A percentile compares a stretch with the other conserved stretches of the same genome.
These are phyloP conservation scores for Parascotia fuliginaria DNA, from an alignment of 2,888 invertebrate genomes.

Conservation along the genomic window DNA sequence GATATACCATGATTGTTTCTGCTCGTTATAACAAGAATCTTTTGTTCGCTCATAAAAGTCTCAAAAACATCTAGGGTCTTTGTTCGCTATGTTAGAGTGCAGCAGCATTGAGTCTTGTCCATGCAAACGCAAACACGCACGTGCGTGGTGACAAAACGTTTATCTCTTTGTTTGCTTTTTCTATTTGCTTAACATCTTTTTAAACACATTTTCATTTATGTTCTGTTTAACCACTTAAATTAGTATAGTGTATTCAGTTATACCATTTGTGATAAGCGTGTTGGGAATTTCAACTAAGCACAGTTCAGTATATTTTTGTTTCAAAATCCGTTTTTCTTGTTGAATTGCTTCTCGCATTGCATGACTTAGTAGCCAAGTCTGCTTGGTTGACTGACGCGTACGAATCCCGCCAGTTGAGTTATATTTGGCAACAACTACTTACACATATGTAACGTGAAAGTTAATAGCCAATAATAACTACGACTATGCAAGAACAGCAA, in stretches of 20 bases:
- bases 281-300: slow-evolving; percentile 13
- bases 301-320: slow-evolving; percentile 14
- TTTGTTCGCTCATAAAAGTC: slow-evolving; percentile 40
- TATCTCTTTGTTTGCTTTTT: slow-evolving; percentile 62
- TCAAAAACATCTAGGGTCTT: slow-evolving; percentile 35
- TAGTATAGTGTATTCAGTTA: slow-evolving; percentile 26
- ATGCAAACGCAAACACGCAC: slow-evolving; percentile 69
- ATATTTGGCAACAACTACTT: slow-evolving; percentile 59
- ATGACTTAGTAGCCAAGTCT: slow-evolving; percentile 55
- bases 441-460: slow-evolving; percentile 51
- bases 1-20: slow-evolving; percentile 47
- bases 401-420: slow-evolving; percentile 44
- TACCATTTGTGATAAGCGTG: slow-evolving; percentile 20
- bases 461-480: slow-evolving; percentile 9
- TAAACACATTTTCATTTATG: slow-evolving; percentile 39
- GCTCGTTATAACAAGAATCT: slow-evolving; percentile 38
- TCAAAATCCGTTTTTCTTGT: slow-evolving; percentile 45
- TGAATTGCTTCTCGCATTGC: slow-evolving; percentile 47
- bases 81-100: slow-evolving; percentile 42
- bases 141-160: slow-evolving; percentile 67
- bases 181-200: slow-evolving; percentile 61
- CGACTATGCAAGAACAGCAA: slow-evolving; percentile 10
- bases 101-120: slow-evolving; percentile 47
- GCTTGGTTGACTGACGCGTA: slow-evolving; percentile 52
- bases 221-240: slow-evolving; percentile 26